These are phyloP conservation scores for Bombus soroeensis DNA, from an alignment of 1,140 invertebrate species.

Conservation along the genomic window DNA sequence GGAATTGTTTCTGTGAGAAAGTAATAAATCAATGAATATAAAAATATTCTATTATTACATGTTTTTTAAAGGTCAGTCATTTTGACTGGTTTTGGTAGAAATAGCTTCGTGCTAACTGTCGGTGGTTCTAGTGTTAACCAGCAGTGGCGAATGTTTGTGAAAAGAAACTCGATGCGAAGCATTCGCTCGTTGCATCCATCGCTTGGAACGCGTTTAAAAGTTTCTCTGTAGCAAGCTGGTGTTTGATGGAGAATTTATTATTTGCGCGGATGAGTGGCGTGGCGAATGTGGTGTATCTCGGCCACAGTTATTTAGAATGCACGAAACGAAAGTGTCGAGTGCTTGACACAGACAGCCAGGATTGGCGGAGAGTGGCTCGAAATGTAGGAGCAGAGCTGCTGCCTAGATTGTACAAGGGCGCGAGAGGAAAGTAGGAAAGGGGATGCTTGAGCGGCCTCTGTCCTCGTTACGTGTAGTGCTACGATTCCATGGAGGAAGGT, in stretches of 20 bases:
- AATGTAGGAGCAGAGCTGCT: conserved; percentile 2
- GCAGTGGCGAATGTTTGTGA: too few relatives aligned
- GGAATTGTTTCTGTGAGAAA: too few relatives aligned
- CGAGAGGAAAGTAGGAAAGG: conserved; percentile 37
- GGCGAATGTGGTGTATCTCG: background rate
- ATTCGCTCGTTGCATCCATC: background rate
- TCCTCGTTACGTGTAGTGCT: conserved; percentile 65
- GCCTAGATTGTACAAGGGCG: conserved; percentile 40
- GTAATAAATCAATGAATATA: too few relatives aligned
- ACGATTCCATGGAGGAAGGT: conserved; percentile 39
- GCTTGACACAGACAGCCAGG: conserved; percentile 59
- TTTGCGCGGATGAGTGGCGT: background rate
- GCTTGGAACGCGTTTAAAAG: background rate
- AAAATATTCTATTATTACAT: too few relatives aligned
- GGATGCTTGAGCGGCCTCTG: conserved; percentile 50
- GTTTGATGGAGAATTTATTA: conserved; percentile 15
- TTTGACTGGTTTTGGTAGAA: too few relatives aligned
- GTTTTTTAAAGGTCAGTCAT: too few relatives aligned
- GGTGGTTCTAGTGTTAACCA: too few relatives aligned
- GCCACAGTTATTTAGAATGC: conserved; percentile 61
- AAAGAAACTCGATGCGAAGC: too few relatives aligned
- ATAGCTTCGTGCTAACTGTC: too few relatives aligned
- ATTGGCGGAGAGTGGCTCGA: conserved; percentile 47
- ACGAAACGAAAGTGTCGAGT: conserved; percentile 61
- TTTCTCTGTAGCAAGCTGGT: background rate